Conservation (phyloP, 30 jellyfish, hydroid and myxozoan genomes). For the Hydractinia echinata region DNA sequence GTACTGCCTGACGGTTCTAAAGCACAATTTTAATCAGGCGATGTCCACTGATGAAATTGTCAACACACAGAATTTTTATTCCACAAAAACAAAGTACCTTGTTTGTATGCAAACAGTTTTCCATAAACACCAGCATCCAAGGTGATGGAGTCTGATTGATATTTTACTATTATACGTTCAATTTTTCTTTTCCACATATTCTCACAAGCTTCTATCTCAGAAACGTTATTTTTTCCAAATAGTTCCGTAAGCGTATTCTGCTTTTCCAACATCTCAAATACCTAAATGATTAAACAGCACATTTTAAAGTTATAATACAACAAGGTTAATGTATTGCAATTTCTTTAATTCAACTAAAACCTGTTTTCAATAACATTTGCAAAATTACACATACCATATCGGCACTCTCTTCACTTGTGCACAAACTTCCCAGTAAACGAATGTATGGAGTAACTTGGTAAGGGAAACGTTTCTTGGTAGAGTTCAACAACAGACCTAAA, state of each 20-base stretch:
- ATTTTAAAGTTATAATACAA: too few species aligned
- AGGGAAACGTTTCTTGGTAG: slow-evolving; percentile 60
- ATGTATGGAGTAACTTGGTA: slow-evolving; percentile 35
- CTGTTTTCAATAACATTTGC: background rate
- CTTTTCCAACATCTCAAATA: slow-evolving; percentile 41
- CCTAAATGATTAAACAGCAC: slow-evolving; percentile 28
- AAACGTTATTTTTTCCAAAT: slow-evolving; percentile 49
- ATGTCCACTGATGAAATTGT: background rate
- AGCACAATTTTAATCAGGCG: background rate
- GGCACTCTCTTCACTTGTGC: slow-evolving; percentile 41
- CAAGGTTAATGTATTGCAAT: too few species aligned
- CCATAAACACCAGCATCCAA: slow-evolving; percentile 23
- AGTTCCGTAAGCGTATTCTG: slow-evolving; percentile 57
- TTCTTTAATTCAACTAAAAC: background rate
- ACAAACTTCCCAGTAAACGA: slow-evolving; percentile 31
- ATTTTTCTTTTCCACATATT: slow-evolving; percentile 48
- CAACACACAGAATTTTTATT: background rate
- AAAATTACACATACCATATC: slow-evolving; percentile 32
- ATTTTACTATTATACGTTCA: slow-evolving; percentile 27
- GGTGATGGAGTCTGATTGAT: slow-evolving; percentile 8
- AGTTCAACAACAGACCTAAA: slow-evolving; percentile 35
- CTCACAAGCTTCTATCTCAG: slow-evolving; percentile 46
- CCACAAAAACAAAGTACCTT: slow-evolving; percentile 9
- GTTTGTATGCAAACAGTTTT: slow-evolving; percentile 3
- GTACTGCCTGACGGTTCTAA: too few species aligned